Evolutionary conservation across 2,797 vertebrate species (phyloP), one percentile per base, ranked within the genome.

Genomic region (Columba guinea): DNA sequence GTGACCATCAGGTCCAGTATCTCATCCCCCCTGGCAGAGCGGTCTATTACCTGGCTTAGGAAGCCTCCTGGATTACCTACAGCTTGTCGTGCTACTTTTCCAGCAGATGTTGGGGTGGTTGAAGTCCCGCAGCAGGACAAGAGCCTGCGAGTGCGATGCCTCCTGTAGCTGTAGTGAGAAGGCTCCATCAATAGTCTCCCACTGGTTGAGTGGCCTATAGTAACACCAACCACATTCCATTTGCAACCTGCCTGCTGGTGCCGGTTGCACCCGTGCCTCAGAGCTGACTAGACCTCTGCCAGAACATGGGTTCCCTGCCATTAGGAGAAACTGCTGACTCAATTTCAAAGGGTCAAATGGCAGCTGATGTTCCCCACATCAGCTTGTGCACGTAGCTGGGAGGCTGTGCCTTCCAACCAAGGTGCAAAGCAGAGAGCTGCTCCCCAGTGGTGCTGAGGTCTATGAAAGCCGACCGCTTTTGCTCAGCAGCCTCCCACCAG

Each of bases 201-300:
- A 46, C 19, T 46, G 44, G 13, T 10, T 46, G 44, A 19, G 44
- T 20, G 44, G 44, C 44, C 44, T 46, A 14, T 20, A 46, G 44
- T 20, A 19, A 46, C 44, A 46, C 44, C 44, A 46, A 46, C 44
- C 44, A 46, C 44, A 20, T 20, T 24, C 48, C 10, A 1, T 34
- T 51, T 67, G 80, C 53, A 46, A 35, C 30, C 78, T 68, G 35
- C 30, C 49, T 37, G 9, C 51, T 11, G 18, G 13, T 9, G 5
- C n/a, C 46, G 37, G 3, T 9, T 39, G 37, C 22, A 27, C 23
- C 18, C 0, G 0, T 63, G 30, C 32, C 1, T 0, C 7, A 12
- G 18, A n/a, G 34, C 34, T 39, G 32, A 41, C 20, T 21, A 68
- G 27, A 35, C 23, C 39, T 23, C 8, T 41, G 18, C 5, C 27